These are phyloP conservation scores for Ichneumon xanthorius DNA, from an alignment of 2,888 invertebrate species.

Conservation along the genomic window DNA sequence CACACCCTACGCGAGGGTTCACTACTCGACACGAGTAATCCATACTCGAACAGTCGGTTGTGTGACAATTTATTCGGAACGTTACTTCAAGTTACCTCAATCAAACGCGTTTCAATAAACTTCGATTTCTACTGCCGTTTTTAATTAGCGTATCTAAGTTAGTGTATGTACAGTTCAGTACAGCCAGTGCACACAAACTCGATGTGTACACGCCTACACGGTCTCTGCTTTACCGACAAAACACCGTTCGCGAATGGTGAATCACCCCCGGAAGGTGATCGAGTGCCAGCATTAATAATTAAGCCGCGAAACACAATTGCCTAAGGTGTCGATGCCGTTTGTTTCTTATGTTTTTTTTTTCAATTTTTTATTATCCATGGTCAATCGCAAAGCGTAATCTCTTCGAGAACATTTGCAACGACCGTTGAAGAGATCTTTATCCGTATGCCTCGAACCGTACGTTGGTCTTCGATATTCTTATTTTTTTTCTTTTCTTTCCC, in stretches of 20 bases:
- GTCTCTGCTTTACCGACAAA: constrained; percentile 42
- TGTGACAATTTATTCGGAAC: constrained; percentile 3
- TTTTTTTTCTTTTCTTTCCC: constrained; percentile 49
- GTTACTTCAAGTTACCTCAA: constrained; percentile 23
- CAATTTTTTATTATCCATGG: constrained; percentile 49
- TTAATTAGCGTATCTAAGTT: constrained; percentile 64
- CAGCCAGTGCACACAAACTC: constrained; percentile 65
- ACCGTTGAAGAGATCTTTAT: constrained; percentile 51
- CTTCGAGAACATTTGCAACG: constrained; percentile 60
- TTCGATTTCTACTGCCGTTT: constrained; percentile 59
- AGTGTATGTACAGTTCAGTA: constrained; percentile 69
- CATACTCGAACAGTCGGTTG: background rate
- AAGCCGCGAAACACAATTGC: constrained; percentile 61
- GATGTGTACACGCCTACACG: constrained; percentile 53
- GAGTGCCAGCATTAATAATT: constrained; percentile 57
- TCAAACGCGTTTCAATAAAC: constrained; percentile 37
- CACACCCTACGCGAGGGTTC: background rate
- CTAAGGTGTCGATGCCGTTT: constrained; percentile 56
- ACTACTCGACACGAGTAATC: background rate
- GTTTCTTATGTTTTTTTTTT: constrained; percentile 1
- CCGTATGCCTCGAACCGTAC: constrained; percentile 45
- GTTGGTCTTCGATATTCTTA: constrained; percentile 36
- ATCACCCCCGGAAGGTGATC: constrained; percentile 57
- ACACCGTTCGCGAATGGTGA: background rate
- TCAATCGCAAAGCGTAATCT: constrained; percentile 59